phyloP scores from a whole-genome alignment of 2,797 vertebrate species.

The Chloroceryle inda region DNA sequence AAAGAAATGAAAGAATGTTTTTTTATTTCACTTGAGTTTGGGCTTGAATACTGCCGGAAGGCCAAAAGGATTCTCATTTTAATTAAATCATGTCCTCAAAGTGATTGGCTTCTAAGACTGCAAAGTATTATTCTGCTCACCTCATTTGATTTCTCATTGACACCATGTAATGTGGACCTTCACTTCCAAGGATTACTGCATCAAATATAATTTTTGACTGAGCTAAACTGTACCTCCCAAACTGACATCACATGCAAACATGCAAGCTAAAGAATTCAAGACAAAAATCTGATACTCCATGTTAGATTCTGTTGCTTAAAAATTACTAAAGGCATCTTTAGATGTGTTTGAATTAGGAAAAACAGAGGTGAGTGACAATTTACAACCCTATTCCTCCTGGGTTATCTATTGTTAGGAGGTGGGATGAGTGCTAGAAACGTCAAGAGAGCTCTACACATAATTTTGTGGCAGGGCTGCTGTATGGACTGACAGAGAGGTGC shows the following conservation, averaged over 20 bases:
- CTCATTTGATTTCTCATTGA: conserved; percentile 18
- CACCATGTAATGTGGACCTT: not conserved
- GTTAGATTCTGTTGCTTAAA: not conserved
- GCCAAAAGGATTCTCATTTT: not conserved
- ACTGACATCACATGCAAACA: not conserved
- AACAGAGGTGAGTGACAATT: not conserved
- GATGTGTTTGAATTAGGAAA: not conserved
- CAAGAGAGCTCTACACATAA: not conserved
- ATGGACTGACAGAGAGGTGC: not conserved
- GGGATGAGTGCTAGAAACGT: not conserved
- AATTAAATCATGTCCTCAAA: not conserved
- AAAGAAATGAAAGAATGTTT: not conserved
- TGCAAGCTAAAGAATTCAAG: not conserved
- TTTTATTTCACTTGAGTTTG: not conserved
- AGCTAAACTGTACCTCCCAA: not conserved
- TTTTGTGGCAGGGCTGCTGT: not conserved
- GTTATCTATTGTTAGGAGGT: not conserved
- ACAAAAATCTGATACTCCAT: not conserved
- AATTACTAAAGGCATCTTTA: not conserved
- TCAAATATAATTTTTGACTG: not conserved
- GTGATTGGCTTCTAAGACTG: not conserved
- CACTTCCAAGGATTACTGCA: not conserved
- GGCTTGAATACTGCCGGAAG: not conserved
- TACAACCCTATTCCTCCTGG: not conserved
- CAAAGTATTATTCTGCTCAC: not conserved